Conservation (phyloP, 1,140 invertebrate genomes). For the Centruroides sculpturatus region DNA sequence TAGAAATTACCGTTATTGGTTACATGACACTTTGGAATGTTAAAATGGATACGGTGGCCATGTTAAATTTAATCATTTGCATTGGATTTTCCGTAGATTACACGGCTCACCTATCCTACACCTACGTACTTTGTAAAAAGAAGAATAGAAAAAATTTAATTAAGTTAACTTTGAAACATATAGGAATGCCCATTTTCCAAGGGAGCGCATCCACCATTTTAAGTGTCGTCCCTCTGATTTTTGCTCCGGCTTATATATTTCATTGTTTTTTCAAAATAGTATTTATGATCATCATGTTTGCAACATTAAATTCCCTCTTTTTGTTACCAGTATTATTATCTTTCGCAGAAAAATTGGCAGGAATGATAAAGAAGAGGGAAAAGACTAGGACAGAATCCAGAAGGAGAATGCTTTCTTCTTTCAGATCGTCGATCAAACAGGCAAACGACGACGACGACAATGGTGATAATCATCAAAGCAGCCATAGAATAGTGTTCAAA, state of each 20-base stretch:
- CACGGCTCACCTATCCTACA: slow-evolving; percentile 90
- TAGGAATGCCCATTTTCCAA: slow-evolving; percentile 85
- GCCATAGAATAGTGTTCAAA: no score
- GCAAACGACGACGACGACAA: no score
- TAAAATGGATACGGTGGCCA: slow-evolving; percentile 89
- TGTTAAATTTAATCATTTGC: slow-evolving; percentile 98
- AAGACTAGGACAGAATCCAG: no score
- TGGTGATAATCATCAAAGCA: no score
- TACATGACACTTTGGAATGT: slow-evolving; percentile 93
- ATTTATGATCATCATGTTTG: slow-evolving; percentile 85
- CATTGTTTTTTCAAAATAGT: slow-evolving; percentile 96
- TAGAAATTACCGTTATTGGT: slow-evolving; percentile 83
- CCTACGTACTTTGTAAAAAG: slow-evolving; percentile 66
- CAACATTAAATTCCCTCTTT: slow-evolving; percentile 79
- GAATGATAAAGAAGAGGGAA: no score
- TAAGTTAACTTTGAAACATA: slow-evolving; percentile 64
- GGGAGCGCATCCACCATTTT: slow-evolving; percentile 83
- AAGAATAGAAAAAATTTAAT: slow-evolving; percentile 46
- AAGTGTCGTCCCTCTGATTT: slow-evolving; percentile 65
- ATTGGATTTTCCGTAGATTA: slow-evolving; percentile 96
- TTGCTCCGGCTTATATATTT: slow-evolving; percentile 90
- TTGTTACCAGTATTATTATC: slow-evolving; percentile 81
- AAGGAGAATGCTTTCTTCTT: no score
- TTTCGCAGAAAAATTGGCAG: slow-evolving; percentile 24
- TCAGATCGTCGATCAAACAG: no score